A percentile compares a stretch with the other conserved stretches of the same genome.
These are phyloP conservation scores for Aphaenogaster rudis DNA, from an alignment of 1,140 invertebrate species.

Conservation along the genomic window DNA sequence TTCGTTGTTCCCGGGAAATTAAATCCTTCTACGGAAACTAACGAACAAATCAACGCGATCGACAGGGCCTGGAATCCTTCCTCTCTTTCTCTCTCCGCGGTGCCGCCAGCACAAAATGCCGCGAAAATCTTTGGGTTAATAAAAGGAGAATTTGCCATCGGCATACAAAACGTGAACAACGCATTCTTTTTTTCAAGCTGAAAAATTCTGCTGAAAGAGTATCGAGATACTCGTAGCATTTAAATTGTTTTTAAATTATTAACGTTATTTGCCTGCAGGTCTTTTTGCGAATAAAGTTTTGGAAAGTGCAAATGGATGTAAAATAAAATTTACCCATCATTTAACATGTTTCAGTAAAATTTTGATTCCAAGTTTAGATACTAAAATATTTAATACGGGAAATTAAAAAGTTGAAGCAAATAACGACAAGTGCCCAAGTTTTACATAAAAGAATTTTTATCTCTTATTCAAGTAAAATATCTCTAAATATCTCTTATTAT, in stretches of 20 bases:
- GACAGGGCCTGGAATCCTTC: background rate
- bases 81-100: too few species aligned
- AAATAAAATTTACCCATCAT: constrained; percentile 14
- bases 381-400: constrained; percentile 27
- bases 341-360: constrained; percentile 17
- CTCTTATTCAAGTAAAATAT: background rate
- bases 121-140: background rate
- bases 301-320: background rate
- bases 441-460: constrained; percentile 2
- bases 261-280: background rate
- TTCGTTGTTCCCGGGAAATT: constrained; percentile 40
- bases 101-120: background rate
- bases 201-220: background rate
- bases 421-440: background rate
- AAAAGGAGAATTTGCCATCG: background rate
- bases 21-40: constrained; percentile 39
- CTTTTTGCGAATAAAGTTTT: background rate
- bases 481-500: constrained; percentile 1
- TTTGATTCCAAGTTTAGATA: constrained; percentile 20
- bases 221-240: background rate
- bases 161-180: constrained; percentile 9
- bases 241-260: background rate
- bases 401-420: constrained; percentile 29
- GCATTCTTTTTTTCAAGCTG: background rate
- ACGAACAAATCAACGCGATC: constrained; percentile 45